Percentiles rank a stretch among this genome's conserved stretches.
These are phyloP conservation scores for Zoanthus gigantus DNA, from an alignment of 92 coral and sea anemone genomes.

Conservation along the genomic window DNA sequence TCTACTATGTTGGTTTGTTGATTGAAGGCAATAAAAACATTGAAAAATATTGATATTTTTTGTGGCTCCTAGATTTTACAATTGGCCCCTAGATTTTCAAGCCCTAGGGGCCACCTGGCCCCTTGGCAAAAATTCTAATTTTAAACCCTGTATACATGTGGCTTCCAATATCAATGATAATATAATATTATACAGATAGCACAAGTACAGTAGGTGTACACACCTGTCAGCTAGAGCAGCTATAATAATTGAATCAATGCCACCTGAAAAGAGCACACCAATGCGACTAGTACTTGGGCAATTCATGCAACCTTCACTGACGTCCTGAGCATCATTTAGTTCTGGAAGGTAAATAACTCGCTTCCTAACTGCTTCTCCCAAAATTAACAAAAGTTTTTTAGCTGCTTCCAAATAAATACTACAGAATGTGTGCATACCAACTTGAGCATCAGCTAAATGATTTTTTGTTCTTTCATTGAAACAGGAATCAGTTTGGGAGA, in stretches of 20 bases:
- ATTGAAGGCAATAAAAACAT: no score
- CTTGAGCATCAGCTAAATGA: neutral
- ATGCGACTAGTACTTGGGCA: constrained; percentile 50
- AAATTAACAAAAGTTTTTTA: constrained; percentile 61
- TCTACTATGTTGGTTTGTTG: no score
- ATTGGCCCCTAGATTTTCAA: no score
- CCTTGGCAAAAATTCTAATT: no score
- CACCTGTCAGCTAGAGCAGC: constrained; percentile 96
- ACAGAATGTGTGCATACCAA: neutral
- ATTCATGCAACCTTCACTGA: neutral
- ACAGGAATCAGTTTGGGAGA: neutral
- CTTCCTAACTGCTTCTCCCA: constrained; percentile 87
- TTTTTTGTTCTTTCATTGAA: neutral
- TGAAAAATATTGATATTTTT: no score
- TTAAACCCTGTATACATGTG: no score
- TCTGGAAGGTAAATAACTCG: constrained; percentile 88
- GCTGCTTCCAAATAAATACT: constrained; percentile 20
- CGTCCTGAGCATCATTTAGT: neutral
- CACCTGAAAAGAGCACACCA: constrained; percentile 96
- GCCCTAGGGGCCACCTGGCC: no score
- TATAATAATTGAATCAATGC: constrained; percentile 93
- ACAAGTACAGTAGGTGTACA: neutral
- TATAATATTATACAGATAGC: no score
- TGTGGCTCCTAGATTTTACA: no score
- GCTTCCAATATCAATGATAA: no score